Percentiles rank a stretch among this genome's conserved stretches.
These are phyloP conservation scores for Rattus norvegicus DNA, from an alignment of 2,113 vertebrate species.

Conservation along the genomic window GRCr8 NC_086019.1:224303001-224303500, in stretches of 20 bases:
- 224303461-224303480: background rate
- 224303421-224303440: background rate
- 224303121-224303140: background rate
- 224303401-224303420: background rate
- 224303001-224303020: background rate
- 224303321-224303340: background rate
- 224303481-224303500: background rate
- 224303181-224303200: background rate
- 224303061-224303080: background rate
- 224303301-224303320: no score
- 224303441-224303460: background rate
- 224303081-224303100: background rate
- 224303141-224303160: background rate
- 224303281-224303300: no score
- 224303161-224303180: background rate
- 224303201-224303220: background rate
- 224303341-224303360: conserved; percentile 1
- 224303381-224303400: background rate
- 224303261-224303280: no score
- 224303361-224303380: background rate
- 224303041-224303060: background rate
- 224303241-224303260: no score
- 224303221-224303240: background rate
- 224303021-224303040: background rate
- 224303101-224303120: background rate